Evolutionary conservation across 1,140 invertebrate genomes (phyloP).

Genomic region (Maniola jurtina): DNA sequence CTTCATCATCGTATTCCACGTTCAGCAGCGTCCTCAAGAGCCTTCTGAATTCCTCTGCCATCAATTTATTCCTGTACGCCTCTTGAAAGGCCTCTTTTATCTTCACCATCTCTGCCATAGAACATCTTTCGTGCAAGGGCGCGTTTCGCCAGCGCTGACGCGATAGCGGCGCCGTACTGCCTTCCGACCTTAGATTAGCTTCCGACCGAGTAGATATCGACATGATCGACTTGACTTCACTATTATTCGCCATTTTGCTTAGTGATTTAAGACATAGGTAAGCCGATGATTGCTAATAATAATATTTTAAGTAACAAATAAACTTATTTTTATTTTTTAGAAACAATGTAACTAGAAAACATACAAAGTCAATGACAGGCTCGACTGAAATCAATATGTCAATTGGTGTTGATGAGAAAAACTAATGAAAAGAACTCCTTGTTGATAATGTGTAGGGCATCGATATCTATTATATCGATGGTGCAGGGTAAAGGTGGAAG

Average conservation of each 20-base stretch:
- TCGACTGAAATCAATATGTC: no score
- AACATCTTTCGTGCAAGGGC: conserved; percentile 62
- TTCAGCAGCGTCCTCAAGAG: conserved; percentile 52
- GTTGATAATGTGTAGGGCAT: no score
- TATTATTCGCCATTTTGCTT: conserved; percentile 48
- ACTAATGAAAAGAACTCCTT: no score
- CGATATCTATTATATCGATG: no score
- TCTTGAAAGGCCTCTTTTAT: conserved; percentile 59
- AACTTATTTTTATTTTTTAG: no score
- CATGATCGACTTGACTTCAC: conserved; percentile 55
- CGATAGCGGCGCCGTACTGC: conserved; percentile 40
- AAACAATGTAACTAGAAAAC: no score
- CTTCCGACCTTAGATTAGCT: conserved; percentile 37
- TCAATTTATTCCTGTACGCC: conserved; percentile 51
- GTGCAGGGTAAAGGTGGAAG: no score
- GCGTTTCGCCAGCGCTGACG: conserved; percentile 50
- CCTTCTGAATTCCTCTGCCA: conserved; percentile 53
- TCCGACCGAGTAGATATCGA: conserved; percentile 54
- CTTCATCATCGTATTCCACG: conserved; percentile 70
- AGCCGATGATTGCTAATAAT: no score
- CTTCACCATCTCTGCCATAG: conserved; percentile 60
- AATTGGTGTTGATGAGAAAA: no score
- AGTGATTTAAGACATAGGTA: no score
- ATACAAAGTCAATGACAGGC: no score
- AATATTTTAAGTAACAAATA: no score